Percentiles rank a stretch among this genome's conserved stretches.
phyloP scores from a whole-genome alignment of 35 echinoderm and acorn worm genomes.

The Lytechinus pictus region DNA sequence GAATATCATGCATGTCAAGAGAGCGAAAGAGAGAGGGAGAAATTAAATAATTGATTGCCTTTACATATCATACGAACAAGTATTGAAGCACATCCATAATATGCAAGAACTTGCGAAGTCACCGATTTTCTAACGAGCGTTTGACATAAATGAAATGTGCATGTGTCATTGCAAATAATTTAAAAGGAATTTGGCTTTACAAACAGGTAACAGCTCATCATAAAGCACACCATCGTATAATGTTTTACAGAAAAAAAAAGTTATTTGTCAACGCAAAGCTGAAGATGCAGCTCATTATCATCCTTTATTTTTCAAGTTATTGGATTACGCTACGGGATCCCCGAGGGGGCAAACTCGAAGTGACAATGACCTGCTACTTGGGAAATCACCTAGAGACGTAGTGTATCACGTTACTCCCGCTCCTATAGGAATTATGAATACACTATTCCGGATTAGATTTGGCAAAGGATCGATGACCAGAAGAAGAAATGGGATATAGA shows the following conservation, averaged over 20 bases:
- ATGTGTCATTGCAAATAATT: background rate
- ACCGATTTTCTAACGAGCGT: background rate
- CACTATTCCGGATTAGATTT: slow-evolving; percentile 15
- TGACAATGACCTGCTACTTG: slow-evolving; percentile 27
- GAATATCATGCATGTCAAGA: no score
- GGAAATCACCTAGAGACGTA: background rate
- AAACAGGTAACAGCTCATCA: background rate
- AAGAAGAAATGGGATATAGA: background rate
- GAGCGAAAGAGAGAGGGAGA: no score
- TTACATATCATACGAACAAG: no score
- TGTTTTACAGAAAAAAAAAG: background rate
- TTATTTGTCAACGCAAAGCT: slow-evolving; percentile 12
- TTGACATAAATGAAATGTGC: background rate
- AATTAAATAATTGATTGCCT: no score
- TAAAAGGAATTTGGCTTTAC: background rate
- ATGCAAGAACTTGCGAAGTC: background rate
- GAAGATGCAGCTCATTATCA: slow-evolving; percentile 3
- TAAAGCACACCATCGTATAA: background rate
- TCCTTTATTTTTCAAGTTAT: background rate
- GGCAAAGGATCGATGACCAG: background rate
- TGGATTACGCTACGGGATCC: background rate
- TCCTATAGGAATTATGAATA: background rate
- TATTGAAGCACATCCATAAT: background rate
- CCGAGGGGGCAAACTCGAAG: background rate
- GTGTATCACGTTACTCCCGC: background rate